Percentiles rank a stretch among this genome's conserved stretches.
Evolutionary conservation across 92 coral and sea anemone species (phyloP).

Genomic region (Bergia puertoricense): DNA sequence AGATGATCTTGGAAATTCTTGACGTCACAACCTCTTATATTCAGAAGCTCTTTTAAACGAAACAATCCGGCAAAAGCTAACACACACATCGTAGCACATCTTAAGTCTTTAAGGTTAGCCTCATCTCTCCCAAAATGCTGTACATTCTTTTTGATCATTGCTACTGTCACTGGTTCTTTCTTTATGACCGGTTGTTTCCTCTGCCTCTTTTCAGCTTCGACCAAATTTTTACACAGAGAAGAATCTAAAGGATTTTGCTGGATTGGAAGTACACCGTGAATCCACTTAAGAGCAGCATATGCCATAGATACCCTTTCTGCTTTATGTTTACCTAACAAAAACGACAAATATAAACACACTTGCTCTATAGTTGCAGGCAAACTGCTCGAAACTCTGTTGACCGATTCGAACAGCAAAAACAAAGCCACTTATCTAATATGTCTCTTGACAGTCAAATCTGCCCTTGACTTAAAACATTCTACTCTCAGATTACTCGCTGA

Average conservation of each 20-base stretch:
- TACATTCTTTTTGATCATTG: neutral
- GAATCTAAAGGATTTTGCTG: constrained; percentile 37
- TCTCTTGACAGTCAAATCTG: neutral
- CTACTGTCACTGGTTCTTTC: constrained; percentile 42
- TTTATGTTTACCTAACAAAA: too few relatives aligned
- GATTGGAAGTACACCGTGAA: constrained; percentile 43
- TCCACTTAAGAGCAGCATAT: constrained; percentile 51
- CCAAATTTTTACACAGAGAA: constrained; percentile 31
- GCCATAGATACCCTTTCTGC: neutral
- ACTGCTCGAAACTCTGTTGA: neutral
- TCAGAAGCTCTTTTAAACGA: constrained; percentile 44
- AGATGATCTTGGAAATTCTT: constrained; percentile 26
- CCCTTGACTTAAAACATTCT: neutral
- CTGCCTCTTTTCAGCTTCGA: constrained; percentile 35
- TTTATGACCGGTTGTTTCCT: constrained; percentile 30
- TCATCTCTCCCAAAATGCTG: too few relatives aligned
- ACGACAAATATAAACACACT: neutral
- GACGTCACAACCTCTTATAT: neutral
- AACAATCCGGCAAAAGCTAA: constrained; percentile 41
- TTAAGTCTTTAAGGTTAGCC: constrained; percentile 45
- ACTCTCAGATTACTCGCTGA: neutral
- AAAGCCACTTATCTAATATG: neutral
- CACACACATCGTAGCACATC: constrained; percentile 47
- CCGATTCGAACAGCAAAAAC: neutral
- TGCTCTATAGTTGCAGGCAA: neutral